Evolutionary conservation across 2,888 invertebrate genomes (phyloP), one percentile per base, ranked within the genome.

Genomic region (Colostygia pectinataria): DNA sequence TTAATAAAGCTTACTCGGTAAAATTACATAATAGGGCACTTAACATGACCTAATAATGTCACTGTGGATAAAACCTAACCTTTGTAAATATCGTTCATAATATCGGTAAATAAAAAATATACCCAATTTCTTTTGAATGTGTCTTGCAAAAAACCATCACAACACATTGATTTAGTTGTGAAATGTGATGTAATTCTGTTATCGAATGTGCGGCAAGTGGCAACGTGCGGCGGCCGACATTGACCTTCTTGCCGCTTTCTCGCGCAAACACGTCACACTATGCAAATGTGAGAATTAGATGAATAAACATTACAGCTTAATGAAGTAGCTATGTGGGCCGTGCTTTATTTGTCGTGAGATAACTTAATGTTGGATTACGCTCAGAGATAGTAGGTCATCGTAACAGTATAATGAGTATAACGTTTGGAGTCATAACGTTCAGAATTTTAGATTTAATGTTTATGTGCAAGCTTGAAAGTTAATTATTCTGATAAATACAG

Each of bases 231-330:
- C 39, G 49, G 27, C 53, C 28, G 59, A 50, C 71, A 69, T 66
- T 70, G 68, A 70, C 70, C 69, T 64, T 69, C 58, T 59, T 55
- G 57, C 24, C 57, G 55, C 69, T 69, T 68, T 69, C 69, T 61
- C 63, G 53, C 14, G 41, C 23, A 14, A 32, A 47, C 18, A 41
- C 48, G 52, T 50, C 55, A 51, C 52, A 49, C 14, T 53, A 34
- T 12, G 24, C 33, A 33, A 20, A 34, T 28, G 38, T 37, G 36
- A 29, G 34, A 47, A 39, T 40, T 29, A 47, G 20, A 48, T 37
- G 24, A 42, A 33, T 42, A 32, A 49, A 49, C 41, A 42, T 37
- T 32, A 20, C 25, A 23, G 9, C 34, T 32, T 23, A 37, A 44
- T 44, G 31, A 28, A 43, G 36, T 28, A n/a, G 27, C 32, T 8